A percentile compares a stretch with the other conserved stretches of the same genome.
Conservation (phyloP, 2,113 vertebrate species). For the Lipotes vexillifer region DNA sequence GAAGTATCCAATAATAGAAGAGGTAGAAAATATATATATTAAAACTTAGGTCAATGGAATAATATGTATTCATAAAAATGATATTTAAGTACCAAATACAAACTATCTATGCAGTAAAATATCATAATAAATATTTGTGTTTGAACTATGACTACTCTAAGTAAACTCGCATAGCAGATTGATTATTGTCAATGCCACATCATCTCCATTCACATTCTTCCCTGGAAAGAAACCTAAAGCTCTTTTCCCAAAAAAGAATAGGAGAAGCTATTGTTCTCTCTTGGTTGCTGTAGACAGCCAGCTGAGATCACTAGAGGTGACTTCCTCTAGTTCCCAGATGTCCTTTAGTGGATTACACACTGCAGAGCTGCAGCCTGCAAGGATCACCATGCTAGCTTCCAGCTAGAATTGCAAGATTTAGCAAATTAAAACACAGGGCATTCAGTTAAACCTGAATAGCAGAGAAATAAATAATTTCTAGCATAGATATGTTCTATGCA, state of each 20-base stretch:
- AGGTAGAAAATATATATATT: not conserved
- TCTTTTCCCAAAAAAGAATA: not conserved
- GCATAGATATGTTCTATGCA: not conserved
- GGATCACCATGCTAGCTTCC: not conserved
- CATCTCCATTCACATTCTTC: not conserved
- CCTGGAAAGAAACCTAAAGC: not conserved
- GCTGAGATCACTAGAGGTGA: not conserved
- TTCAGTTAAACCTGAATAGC: not conserved
- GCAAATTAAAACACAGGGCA: not conserved
- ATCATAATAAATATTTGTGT: not conserved
- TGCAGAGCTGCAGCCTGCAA: not conserved
- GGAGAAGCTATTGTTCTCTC: not conserved
- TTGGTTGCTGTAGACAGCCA: not conserved
- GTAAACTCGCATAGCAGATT: not conserved
- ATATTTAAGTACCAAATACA: not conserved
- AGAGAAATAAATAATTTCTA: not conserved
- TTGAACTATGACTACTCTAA: not conserved
- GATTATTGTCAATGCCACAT: accelerated
- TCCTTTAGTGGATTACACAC: not conserved
- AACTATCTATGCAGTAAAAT: not conserved
- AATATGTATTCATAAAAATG: not conserved
- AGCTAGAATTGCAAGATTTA: not conserved
- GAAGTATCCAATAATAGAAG: not conserved
- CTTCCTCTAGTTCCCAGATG: not conserved
- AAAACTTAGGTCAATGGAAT: not conserved